A percentile compares a stretch with the other conserved stretches of the same genome.
phyloP scores from a whole-genome alignment of 2,888 invertebrate species.

The Dolichopus griseipennis region DNA sequence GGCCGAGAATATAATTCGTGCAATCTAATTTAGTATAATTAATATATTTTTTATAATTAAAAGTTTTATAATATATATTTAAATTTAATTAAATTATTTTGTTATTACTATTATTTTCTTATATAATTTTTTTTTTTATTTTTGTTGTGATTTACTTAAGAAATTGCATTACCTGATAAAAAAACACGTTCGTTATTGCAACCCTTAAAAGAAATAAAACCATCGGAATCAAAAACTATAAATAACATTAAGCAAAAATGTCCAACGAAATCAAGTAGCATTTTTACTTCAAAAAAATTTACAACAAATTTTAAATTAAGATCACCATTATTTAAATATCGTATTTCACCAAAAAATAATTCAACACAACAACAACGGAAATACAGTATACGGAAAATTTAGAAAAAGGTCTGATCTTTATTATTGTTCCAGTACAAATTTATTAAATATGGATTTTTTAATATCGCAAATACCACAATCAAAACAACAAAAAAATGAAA shows the following conservation, averaged over 20 bases:
- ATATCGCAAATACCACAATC: slow-evolving; percentile 30
- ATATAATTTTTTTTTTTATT: slow-evolving; percentile 20
- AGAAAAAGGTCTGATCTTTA: slow-evolving; percentile 19
- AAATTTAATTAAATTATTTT: slow-evolving; percentile 10
- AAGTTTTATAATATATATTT: too few species aligned
- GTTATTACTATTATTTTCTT: slow-evolving; percentile 16
- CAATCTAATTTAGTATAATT: too few species aligned
- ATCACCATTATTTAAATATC: slow-evolving; percentile 18
- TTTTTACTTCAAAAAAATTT: background rate
- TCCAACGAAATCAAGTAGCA: background rate
- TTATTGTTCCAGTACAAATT: slow-evolving; percentile 20
- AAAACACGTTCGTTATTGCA: slow-evolving; percentile 22
- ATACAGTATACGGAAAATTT: slow-evolving; percentile 21
- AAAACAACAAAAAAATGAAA: slow-evolving; percentile 36
- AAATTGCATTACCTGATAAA: slow-evolving; percentile 26
- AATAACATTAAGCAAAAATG: background rate
- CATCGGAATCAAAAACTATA: slow-evolving; percentile 14
- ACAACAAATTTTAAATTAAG: slow-evolving; percentile 14
- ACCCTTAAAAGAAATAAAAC: slow-evolving; percentile 13
- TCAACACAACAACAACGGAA: slow-evolving; percentile 8
- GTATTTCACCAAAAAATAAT: background rate
- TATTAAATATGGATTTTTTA: slow-evolving; percentile 40
- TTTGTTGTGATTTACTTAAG: slow-evolving; percentile 26
- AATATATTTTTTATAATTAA: background rate
- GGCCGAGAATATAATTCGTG: too few species aligned